Percentiles rank a stretch among this genome's conserved stretches.
Evolutionary conservation across 1,140 invertebrate genomes (phyloP).

Genomic region (Trichogramma pretiosum): DNA sequence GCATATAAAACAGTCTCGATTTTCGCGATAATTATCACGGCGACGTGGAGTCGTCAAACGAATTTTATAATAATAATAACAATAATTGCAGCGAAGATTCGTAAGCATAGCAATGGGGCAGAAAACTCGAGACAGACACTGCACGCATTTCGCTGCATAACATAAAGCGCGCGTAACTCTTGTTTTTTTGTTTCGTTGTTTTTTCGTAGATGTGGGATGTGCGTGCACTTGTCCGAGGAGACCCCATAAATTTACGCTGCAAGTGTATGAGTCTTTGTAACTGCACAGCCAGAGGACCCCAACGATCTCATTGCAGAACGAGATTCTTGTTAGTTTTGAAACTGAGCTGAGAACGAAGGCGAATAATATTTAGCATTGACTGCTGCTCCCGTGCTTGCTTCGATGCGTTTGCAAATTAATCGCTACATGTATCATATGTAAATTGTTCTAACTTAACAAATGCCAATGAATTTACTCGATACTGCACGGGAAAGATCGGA

Average conservation of each 20-base stretch:
- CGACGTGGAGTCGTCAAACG: conserved; percentile 1
- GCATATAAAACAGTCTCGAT: not conserved
- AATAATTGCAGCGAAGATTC: not conserved
- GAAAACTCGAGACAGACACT: conserved; percentile 42
- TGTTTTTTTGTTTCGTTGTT: conserved; percentile 16
- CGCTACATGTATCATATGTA: too few relatives aligned
- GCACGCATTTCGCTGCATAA: conserved; percentile 1
- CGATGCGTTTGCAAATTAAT: conserved; percentile 8
- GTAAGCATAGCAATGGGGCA: conserved; percentile 37
- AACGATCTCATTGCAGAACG: not conserved
- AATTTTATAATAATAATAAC: not conserved
- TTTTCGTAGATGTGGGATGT: conserved; percentile 25
- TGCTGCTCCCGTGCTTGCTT: not conserved
- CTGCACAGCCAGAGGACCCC: not conserved
- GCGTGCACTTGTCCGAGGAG: not conserved
- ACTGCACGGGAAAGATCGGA: too few relatives aligned
- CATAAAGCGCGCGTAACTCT: conserved; percentile 11
- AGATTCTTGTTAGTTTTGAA: not conserved
- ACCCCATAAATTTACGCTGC: not conserved
- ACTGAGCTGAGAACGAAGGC: not conserved
- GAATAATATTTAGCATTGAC: not conserved
- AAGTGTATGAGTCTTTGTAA: not conserved
- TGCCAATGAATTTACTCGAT: too few relatives aligned
- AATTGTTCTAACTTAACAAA: too few relatives aligned
- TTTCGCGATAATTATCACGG: conserved; percentile 3